Conservation (phyloP, 1,140 invertebrate genomes). For the Sinella curviseta region DNA sequence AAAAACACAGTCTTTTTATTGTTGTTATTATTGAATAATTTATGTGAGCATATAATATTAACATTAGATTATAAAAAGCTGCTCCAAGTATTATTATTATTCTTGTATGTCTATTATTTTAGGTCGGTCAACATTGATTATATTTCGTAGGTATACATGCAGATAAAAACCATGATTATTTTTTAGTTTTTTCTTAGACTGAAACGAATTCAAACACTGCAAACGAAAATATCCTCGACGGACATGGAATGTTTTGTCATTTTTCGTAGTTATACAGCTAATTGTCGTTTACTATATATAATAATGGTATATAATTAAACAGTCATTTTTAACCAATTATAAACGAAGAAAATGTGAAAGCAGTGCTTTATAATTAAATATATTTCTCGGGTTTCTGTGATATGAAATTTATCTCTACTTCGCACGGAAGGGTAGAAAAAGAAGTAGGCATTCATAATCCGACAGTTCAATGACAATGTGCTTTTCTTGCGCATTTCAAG, state of each 20-base stretch:
- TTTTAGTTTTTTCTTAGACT: no score
- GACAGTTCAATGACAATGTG: no score
- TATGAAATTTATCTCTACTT: background rate
- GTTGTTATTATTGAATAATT: background rate
- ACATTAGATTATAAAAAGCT: background rate
- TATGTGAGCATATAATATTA: background rate
- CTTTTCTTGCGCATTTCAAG: no score
- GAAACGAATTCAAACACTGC: background rate
- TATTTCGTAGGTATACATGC: no score
- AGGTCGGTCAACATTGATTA: no score
- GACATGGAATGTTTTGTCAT: no score
- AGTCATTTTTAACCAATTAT: background rate
- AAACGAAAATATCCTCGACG: background rate
- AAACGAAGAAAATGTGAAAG: conserved; percentile 12
- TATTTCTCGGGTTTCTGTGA: conserved; percentile 16
- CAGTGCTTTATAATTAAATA: conserved; percentile 14
- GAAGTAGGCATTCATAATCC: no score
- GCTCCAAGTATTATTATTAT: no score
- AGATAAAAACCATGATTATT: no score
- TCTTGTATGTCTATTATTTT: no score
- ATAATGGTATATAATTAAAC: background rate
- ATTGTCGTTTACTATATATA: background rate
- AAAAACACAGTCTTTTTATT: background rate
- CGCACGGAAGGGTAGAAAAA: no score
- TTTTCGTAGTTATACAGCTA: no score